These are phyloP conservation scores for Jordanella pulchra DNA, from an alignment of 2,797 vertebrate genomes.

Conservation along the genomic window DNA sequence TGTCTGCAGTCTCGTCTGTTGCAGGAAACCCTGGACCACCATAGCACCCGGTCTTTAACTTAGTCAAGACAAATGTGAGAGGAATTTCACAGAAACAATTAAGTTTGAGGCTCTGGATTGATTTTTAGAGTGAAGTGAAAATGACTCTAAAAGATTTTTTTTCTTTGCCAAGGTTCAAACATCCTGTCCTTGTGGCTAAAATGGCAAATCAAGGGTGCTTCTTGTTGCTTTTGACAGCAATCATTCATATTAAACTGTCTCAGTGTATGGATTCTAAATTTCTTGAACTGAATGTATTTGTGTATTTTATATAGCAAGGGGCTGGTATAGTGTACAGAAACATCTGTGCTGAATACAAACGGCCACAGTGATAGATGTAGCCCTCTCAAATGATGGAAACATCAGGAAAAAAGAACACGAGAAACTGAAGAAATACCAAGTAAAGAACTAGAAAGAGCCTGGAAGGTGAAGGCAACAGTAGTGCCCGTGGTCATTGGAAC, in stretches of 20 bases:
- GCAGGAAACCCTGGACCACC: conserved; percentile 43
- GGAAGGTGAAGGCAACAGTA: too few species aligned
- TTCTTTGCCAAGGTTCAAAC: conserved; percentile 25
- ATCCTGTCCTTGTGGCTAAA: conserved; percentile 59
- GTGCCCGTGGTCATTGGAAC: too few species aligned
- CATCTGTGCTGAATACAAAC: too few species aligned
- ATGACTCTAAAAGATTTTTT: conserved; percentile 23
- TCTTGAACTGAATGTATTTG: conserved; percentile 25
- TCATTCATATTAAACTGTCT: conserved; percentile 83
- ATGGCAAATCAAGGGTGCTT: conserved; percentile 76
- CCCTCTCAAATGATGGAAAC: too few species aligned
- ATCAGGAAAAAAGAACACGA: too few species aligned
- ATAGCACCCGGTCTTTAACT: conserved; percentile 15
- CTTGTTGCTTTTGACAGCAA: conserved; percentile 78
- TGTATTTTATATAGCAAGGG: too few species aligned
- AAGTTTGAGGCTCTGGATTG: conserved; percentile 18
- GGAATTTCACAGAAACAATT: conserved; percentile 38
- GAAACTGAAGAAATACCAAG: too few species aligned
- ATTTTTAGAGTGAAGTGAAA: conserved; percentile 15
- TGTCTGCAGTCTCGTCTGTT: conserved; percentile 52
- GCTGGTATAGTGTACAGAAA: too few species aligned
- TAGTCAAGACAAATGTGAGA: conserved; percentile 42
- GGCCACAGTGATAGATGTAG: too few species aligned
- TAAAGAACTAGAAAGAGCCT: too few species aligned
- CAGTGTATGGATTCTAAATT: conserved; percentile 70